phyloP scores from a whole-genome alignment of 1,140 invertebrate genomes.

The Cydia strobilella region DNA sequence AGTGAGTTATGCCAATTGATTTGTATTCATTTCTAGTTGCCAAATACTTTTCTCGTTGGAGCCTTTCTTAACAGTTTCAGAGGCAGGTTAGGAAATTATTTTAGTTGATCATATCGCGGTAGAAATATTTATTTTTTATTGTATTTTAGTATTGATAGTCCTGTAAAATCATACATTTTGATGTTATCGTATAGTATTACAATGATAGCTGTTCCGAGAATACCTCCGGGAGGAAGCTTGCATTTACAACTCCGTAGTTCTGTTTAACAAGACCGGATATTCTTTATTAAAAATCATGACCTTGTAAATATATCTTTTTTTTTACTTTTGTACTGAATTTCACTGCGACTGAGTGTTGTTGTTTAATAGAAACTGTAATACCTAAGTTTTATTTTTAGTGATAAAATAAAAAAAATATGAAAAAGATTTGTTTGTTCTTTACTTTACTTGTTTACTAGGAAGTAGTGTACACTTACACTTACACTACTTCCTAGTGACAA shows the following conservation, averaged over 20 bases:
- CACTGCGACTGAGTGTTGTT: slow-evolving; percentile 77
- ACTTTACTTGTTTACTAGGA: too few species aligned
- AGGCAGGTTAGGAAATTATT: slow-evolving; percentile 66
- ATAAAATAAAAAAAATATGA: slow-evolving; percentile 76
- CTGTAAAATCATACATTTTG: slow-evolving; percentile 14
- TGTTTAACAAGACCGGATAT: slow-evolving; percentile 42
- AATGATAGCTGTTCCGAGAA: not conserved
- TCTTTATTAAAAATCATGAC: slow-evolving; percentile 55
- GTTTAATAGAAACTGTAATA: slow-evolving; percentile 78
- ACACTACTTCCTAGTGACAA: slow-evolving; percentile 65
- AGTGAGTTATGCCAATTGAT: slow-evolving; percentile 63
- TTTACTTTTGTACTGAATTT: slow-evolving; percentile 65
- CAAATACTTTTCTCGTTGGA: slow-evolving; percentile 73
- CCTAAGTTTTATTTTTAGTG: slow-evolving; percentile 80
- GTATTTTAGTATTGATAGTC: slow-evolving; percentile 58
- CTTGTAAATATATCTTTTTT: slow-evolving; percentile 72
- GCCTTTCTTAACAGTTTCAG: slow-evolving; percentile 65
- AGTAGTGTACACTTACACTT: too few species aligned
- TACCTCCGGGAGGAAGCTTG: slow-evolving; percentile 49
- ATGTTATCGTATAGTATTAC: slow-evolving; percentile 17
- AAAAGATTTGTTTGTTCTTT: slow-evolving; percentile 67
- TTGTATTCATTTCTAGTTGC: slow-evolving; percentile 75
- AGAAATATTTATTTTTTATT: slow-evolving; percentile 73
- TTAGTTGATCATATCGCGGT: slow-evolving; percentile 65
- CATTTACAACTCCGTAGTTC: slow-evolving; percentile 62